Percentiles rank a stretch among this genome's conserved stretches.
Evolutionary conservation across 2,113 vertebrate genomes (phyloP).

Genomic region (Chaetodon auriga): DNA sequence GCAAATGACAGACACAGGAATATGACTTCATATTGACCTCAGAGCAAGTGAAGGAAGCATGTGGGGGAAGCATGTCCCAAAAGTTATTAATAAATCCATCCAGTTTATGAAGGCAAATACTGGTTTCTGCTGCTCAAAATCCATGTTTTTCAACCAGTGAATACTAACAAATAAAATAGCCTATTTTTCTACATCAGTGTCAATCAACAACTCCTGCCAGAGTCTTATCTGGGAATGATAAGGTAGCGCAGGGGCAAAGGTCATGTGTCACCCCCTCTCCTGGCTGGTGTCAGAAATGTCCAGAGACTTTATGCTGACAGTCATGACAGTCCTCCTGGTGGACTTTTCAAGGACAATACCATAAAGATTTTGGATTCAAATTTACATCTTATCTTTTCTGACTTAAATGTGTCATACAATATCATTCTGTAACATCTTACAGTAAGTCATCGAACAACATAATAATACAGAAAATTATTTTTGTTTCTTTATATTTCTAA

Average conservation of each 20-base stretch:
- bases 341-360: not conserved
- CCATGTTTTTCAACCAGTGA: not conserved
- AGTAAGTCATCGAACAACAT: not conserved
- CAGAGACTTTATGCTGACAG: not conserved
- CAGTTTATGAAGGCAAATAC: not conserved
- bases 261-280: not conserved
- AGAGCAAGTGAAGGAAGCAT: not conserved
- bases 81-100: not conserved
- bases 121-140: not conserved
- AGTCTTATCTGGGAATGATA: not conserved
- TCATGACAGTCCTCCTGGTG: not conserved
- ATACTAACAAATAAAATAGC: not conserved
- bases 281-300: not conserved
- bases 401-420: not conserved
- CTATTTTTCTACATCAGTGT: not conserved
- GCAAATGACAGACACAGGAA: not conserved
- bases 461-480: too few relatives aligned
- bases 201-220: not conserved
- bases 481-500: not conserved
- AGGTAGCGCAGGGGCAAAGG: not conserved
- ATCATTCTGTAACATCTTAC: not conserved
- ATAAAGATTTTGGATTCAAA: not conserved
- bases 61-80: not conserved
- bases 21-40: not conserved
- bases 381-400: not conserved